Conservation (phyloP, 2,888 invertebrate species). For the Cosmia trapezina region DNA sequence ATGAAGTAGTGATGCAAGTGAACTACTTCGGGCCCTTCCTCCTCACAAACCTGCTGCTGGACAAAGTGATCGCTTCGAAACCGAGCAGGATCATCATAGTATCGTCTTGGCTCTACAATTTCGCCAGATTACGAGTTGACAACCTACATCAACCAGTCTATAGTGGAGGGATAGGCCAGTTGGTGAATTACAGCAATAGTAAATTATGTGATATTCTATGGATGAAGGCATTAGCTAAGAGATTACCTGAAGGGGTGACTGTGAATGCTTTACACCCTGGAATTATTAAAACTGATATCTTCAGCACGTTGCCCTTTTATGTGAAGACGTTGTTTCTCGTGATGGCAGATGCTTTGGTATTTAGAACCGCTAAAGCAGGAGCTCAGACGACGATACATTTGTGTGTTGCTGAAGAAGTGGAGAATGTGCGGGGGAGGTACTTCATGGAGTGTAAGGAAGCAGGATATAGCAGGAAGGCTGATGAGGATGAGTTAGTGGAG, state of each 20-base stretch:
- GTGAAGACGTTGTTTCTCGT: conserved; percentile 86
- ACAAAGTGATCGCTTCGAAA: conserved; percentile 81
- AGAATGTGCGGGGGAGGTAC: conserved; percentile 93
- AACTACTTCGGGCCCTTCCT: conserved; percentile 94
- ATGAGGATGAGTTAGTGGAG: conserved; percentile 92
- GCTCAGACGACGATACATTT: conserved; percentile 94
- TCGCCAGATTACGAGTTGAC: conserved; percentile 86
- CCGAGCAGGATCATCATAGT: conserved; percentile 86
- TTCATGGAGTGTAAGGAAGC: conserved; percentile 93
- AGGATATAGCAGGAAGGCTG: conserved; percentile 87
- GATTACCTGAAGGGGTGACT: conserved; percentile 90
- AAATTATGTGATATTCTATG: conserved; percentile 84
- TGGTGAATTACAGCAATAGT: conserved; percentile 84
- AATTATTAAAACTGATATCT: conserved; percentile 94
- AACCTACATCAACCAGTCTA: conserved; percentile 66
- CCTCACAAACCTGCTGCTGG: conserved; percentile 92
- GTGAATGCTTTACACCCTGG: conserved; percentile 96
- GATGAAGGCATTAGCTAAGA: conserved; percentile 82
- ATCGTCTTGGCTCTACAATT: conserved; percentile 79
- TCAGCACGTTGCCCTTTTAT: conserved; percentile 89
- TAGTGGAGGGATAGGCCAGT: conserved; percentile 70
- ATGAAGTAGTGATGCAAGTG: conserved; percentile 91
- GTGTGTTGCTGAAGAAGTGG: conserved; percentile 93
- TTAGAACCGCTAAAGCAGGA: conserved; percentile 93
- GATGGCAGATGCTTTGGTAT: conserved; percentile 90